Base-by-base conservation (phyloP, 2,888 invertebrate genomes). In the Leptopterna dolabrata region DNA sequence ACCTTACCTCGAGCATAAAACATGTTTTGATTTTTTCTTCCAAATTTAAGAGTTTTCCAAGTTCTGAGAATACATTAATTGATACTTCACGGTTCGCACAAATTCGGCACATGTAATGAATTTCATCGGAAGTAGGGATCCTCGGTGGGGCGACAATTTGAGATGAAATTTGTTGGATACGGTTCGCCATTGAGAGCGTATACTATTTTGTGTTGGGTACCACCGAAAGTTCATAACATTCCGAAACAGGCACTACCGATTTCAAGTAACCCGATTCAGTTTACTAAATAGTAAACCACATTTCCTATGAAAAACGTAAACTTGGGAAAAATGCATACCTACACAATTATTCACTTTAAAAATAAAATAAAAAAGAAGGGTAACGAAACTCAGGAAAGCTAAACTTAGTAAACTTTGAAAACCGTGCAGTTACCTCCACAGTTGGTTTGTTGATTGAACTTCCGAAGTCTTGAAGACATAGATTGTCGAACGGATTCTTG, bases 21-120 rank as follows among this genome's bases (percentile, higher is more conserved):
- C 85, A 47, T 16, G 47, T 85, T 30, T 73, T 47, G 29, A 85
- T 85, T 45, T 85, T 85, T 29, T 85, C 9, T 19, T 85, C 85
- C 45, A 85, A 45, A 27, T 85, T 85, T n/a, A 85, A 36, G 1
- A 85, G 76, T 45, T 85, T 85, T 16, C 85, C 85, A 16, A 85
- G 76, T 30, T 85, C 73, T 0, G 85, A 85, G 47, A 43, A 85
- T 16, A 85, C 73, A n/a, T 85, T 71, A n/a, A 85, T 76, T 1
- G 85, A 71, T 1, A 85, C 73, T 24, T 85, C 85, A 85, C 45
- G 45, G 27, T 85, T 45, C 1, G 73, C 41, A 76, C 85, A 85
- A 29, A 85, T 85, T 30, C 85, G 24, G 19, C 85, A 85, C 85
- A 85, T 85, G 76, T 45, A 85, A 6, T 73, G 71, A 3, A 85